Base-by-base conservation (phyloP, 2,888 invertebrate species). In the Drosophila pseudotalamancana region DNA sequence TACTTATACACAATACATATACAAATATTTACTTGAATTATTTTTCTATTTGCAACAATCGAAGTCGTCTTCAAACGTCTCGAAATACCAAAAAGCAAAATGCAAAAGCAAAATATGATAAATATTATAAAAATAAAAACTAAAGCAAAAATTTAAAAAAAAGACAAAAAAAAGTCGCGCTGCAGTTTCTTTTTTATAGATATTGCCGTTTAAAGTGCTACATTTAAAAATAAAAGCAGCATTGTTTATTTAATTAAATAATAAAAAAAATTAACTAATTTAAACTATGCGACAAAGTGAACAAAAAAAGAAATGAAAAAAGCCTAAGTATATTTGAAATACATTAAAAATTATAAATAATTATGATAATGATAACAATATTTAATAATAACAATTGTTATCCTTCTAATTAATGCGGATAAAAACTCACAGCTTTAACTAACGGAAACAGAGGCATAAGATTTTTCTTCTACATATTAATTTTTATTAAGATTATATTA, bases 401-500 rank as follows among this genome's bases (percentile, higher is more conserved):
- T 83, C 74, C 88, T 85, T 87, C 71, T 77, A 85, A 85, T 79
- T 85, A 79, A 82, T 79, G 88, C 88, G 87, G 83, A 86, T 88
- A 79, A 89, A 88, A 89, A 89, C 89, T 89, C 90, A 89, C 89
- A 89, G 89, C 89, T 89, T 89, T 89, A 89, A 89, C 84, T 75
- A 80, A 88, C 78, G 80, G 77, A 74, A 80, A 88, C 72, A 83
- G 82, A 87, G 84, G 77, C 88, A 77, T 72, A 81, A 85, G 88
- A 88, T 80, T 88, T 86, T 88, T 87, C 88, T 87, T 87, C 89
- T 81, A 85, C 68, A 78, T 87, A 84, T 69, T 81, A 82, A 81
- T 81, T 87, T 64, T 84, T 81, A 88, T 74, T 86, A 85, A 73
- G 73, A 79, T 87, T 75, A 73, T 82, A 79, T 73, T 74, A 71